A percentile compares a stretch with the other conserved stretches of the same genome.
Evolutionary conservation across 2,113 vertebrate genomes (phyloP).

Genomic region (Lichenostomus cassidix): DNA sequence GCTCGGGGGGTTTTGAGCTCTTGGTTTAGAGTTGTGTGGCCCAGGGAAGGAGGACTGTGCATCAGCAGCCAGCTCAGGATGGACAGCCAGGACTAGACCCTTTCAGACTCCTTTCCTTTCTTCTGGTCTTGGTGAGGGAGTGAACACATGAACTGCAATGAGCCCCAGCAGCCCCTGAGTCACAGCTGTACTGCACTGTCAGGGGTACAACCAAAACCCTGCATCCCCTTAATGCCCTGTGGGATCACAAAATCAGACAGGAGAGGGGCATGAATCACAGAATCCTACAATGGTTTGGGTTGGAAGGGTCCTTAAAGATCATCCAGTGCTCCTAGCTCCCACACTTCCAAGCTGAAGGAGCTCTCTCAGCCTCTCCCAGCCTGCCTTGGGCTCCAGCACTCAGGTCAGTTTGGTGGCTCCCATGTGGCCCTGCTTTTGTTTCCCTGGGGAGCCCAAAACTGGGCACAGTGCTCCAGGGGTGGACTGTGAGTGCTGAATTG

Average conservation of each 20-base stretch:
- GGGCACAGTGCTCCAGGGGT: background rate
- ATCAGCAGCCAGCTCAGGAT: background rate
- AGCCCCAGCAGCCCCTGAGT: background rate
- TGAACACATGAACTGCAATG: fast-evolving
- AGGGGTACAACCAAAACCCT: background rate
- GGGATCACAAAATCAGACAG: background rate
- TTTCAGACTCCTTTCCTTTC: background rate
- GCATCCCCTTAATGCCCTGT: background rate
- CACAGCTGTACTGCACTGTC: background rate
- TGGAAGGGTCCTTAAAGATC: background rate
- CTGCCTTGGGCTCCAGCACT: background rate
- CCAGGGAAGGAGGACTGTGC: too few relatives aligned
- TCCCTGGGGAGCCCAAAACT: background rate
- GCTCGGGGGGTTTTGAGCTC: background rate
- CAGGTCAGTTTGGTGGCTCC: background rate
- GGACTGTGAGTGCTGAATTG: fast-evolving
- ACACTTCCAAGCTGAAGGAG: background rate
- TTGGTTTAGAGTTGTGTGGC: background rate
- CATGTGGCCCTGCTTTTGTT: background rate
- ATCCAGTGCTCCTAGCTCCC: background rate
- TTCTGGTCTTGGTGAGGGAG: background rate
- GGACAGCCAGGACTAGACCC: background rate
- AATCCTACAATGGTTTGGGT: background rate
- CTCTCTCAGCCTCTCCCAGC: background rate
- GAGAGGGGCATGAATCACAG: background rate